Conservation (phyloP, 2,797 vertebrate species). For the Oreortyx pictus region DNA sequence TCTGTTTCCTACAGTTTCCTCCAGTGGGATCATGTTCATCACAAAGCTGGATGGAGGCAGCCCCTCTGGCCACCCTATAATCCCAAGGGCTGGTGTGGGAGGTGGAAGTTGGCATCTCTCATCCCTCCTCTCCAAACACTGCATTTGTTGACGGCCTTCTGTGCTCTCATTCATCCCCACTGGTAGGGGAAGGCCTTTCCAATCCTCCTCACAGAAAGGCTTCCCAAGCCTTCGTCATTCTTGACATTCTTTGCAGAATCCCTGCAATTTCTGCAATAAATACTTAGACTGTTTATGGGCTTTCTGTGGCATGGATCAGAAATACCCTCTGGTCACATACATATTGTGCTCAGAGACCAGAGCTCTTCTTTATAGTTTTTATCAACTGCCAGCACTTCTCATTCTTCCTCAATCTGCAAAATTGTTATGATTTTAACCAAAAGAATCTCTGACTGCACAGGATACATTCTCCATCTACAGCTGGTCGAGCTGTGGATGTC, state of each 20-base stretch:
- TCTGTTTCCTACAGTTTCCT: background rate
- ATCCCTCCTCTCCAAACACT: background rate
- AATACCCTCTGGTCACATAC: background rate
- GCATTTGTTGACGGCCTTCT: background rate
- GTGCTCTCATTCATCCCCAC: background rate
- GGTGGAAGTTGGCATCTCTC: background rate
- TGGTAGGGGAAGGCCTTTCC: background rate
- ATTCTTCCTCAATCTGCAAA: background rate
- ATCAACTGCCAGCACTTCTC: background rate
- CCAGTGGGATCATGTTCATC: accelerated
- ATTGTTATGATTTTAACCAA: background rate
- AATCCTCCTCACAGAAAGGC: background rate
- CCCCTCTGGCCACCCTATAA: background rate
- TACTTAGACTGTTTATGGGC: background rate
- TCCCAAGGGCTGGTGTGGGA: background rate
- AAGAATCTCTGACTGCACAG: background rate
- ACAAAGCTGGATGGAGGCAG: background rate
- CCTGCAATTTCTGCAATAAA: background rate
- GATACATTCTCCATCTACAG: background rate
- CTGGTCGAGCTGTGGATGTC: too few relatives aligned
- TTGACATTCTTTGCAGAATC: background rate
- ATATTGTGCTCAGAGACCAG: background rate
- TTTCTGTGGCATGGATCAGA: background rate
- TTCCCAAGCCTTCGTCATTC: background rate
- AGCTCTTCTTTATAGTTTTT: background rate